These are phyloP conservation scores for Otis tarda DNA, from an alignment of 2,113 vertebrate species.

Conservation along the genomic window DNA sequence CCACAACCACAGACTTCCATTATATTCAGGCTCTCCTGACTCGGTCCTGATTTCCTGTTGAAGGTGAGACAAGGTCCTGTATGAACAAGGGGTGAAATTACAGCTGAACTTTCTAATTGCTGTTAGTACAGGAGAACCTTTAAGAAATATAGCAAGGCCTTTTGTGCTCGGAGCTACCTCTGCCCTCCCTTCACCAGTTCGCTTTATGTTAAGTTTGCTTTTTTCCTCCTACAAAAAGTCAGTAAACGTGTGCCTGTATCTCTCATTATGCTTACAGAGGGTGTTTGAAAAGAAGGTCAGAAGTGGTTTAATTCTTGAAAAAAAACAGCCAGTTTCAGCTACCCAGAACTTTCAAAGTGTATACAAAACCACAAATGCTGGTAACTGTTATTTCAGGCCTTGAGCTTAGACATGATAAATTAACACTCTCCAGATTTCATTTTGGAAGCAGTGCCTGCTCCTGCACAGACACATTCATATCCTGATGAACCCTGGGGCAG, in stretches of 20 bases:
- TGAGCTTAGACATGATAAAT: slow-evolving; percentile 24
- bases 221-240: neutral
- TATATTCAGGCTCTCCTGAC: slow-evolving; percentile 71
- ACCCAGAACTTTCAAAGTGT: slow-evolving; percentile 15
- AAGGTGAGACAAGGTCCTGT: slow-evolving; percentile 72
- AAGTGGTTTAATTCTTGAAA: slow-evolving; percentile 30
- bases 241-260: neutral
- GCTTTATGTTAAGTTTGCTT: neutral
- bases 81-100: slow-evolving; percentile 77
- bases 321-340: neutral
- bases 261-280: slow-evolving; percentile 10
- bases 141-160: slow-evolving; percentile 56
- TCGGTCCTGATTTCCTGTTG: slow-evolving; percentile 78
- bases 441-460: slow-evolving; percentile 5
- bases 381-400: slow-evolving; percentile 33
- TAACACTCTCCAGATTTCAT: slow-evolving; percentile 22
- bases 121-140: slow-evolving; percentile 67
- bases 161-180: slow-evolving; percentile 20
- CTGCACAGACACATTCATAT: neutral
- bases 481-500: neutral
- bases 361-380: neutral
- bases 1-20: slow-evolving; percentile 72
- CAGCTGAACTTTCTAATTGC: slow-evolving; percentile 77
- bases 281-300: slow-evolving; percentile 46
- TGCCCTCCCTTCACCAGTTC: neutral